Percentiles rank a stretch among this genome's conserved stretches.
Evolutionary conservation across 2,888 invertebrate genomes (phyloP).

Genomic region (Acanthococcus lagerstroemiae): DNA sequence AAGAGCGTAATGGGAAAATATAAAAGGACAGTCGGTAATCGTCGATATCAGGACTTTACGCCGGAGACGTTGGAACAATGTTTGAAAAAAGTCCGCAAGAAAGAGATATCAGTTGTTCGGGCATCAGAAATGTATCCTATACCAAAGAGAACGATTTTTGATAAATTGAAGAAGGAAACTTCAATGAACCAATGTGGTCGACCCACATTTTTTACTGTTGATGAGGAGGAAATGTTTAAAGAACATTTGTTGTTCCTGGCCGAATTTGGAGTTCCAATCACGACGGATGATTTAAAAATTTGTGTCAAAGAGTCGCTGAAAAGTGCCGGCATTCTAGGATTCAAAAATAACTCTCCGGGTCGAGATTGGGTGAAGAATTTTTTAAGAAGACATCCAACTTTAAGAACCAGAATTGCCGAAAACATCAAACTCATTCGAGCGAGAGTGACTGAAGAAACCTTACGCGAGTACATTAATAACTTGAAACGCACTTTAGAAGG

Average conservation of each 20-base stretch:
- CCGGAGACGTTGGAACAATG: slow-evolving; percentile 29
- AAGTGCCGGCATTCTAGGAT: slow-evolving; percentile 29
- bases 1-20: too few species aligned
- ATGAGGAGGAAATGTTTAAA: slow-evolving; percentile 36
- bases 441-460: slow-evolving; percentile 30
- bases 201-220: slow-evolving; percentile 33
- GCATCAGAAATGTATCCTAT: slow-evolving; percentile 32
- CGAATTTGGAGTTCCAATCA: slow-evolving; percentile 37
- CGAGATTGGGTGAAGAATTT: slow-evolving; percentile 36
- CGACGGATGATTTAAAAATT: slow-evolving; percentile 26
- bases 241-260: slow-evolving; percentile 33
- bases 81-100: slow-evolving; percentile 24
- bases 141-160: slow-evolving; percentile 33
- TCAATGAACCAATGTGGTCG: slow-evolving; percentile 15
- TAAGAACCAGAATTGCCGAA: slow-evolving; percentile 32
- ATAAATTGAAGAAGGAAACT: slow-evolving; percentile 34
- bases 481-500: slow-evolving; percentile 29
- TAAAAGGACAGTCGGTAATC: slow-evolving; percentile 28
- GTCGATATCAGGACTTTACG: slow-evolving; percentile 32
- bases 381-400: slow-evolving; percentile 32
- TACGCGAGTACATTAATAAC: slow-evolving; percentile 35
- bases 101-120: slow-evolving; percentile 30
- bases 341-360: slow-evolving; percentile 37
- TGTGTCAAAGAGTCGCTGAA: slow-evolving; percentile 14
- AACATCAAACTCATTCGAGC: slow-evolving; percentile 37